Base-by-base conservation (phyloP, 2,888 invertebrate species). In the Gastrophysa polygoni region DNA sequence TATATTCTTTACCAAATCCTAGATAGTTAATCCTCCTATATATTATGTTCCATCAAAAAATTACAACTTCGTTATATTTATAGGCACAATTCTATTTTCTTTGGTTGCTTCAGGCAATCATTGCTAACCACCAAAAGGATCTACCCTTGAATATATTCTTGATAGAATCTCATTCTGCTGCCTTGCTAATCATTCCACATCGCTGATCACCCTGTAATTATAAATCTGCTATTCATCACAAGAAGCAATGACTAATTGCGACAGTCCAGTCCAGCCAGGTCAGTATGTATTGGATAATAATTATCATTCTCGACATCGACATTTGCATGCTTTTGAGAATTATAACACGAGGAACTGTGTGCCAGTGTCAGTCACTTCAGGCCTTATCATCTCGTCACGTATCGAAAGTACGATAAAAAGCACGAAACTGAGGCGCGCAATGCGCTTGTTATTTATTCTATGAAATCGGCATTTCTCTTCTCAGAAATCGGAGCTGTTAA, bases 401-500 rank as follows among this genome's bases (percentile, higher is more conserved):
- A 50, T 11, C 49, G 29, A 46, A 57, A 57, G 34, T 24, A 24
- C n/a, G 52, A 52, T 58, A 58, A 61, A 61, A 61, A 50, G 46
- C 51, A 54, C 43, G 55, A 59, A 43, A 54, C 54, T 43, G 44
- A 43, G 28, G 59, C 56, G 63, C 54, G 56, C 50, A 21, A 20
- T 49, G 62, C 50, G 43, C 52, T 17, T 34, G 28, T 54, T 52
- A 63, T 58, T 56, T 59, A 67, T 67, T 67, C 67, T 34, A 59
- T 44, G 64, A 61, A 67, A 67, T 61, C 63, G 64, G 57, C 67
- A 56, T 63, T 62, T 59, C 67, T 63, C 58, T 59, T 66, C 62
- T 52, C 14, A 57, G 66, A 63, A 61, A 66, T 52, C 59, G 47
- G 49, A 32, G 59, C 61, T 57, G 38, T 55, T 24, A 43, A 54